A percentile compares a stretch with the other conserved stretches of the same genome.
phyloP scores from a whole-genome alignment of 2,113 vertebrate genomes.

The Dasypus novemcinctus region DNA sequence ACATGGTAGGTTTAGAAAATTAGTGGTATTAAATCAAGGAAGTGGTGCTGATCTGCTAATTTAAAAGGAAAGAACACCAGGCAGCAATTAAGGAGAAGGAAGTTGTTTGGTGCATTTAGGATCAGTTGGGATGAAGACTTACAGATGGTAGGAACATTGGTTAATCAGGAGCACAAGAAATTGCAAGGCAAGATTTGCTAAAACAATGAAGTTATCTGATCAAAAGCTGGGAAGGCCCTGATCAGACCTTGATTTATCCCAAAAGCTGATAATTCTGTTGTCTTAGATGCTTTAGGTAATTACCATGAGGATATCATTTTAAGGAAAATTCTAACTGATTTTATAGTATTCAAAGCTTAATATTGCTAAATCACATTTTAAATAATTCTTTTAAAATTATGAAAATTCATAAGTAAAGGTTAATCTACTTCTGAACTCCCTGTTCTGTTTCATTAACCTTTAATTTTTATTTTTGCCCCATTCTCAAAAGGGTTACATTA shows the following conservation, averaged over 20 bases:
- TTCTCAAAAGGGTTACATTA: not conserved
- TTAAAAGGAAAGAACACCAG: constrained; percentile 61
- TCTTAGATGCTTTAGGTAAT: not conserved
- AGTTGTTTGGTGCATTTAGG: constrained; percentile 60
- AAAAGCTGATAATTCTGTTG: not conserved
- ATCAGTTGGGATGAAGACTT: constrained; percentile 56
- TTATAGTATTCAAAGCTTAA: not conserved
- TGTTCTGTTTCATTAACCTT: not conserved
- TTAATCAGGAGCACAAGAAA: not conserved
- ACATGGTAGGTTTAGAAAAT: constrained; percentile 68
- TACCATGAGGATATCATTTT: not conserved
- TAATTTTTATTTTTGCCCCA: not conserved
- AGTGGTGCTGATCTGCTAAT: constrained; percentile 50
- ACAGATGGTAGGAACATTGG: constrained; percentile 43
- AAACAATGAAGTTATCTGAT: not conserved
- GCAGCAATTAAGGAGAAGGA: constrained; percentile 68
- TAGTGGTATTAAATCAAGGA: constrained; percentile 66
- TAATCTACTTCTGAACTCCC: not conserved
- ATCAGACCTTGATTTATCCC: not conserved
- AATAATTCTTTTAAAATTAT: not conserved
- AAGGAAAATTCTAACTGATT: not conserved
- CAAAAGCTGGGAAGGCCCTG: not conserved
- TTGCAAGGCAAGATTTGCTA: not conserved
- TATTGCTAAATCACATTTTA: not conserved
- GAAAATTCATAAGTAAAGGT: not conserved